Base-by-base conservation (phyloP, 2,797 vertebrate genomes). In the Pipistrellus kuhlii region DNA sequence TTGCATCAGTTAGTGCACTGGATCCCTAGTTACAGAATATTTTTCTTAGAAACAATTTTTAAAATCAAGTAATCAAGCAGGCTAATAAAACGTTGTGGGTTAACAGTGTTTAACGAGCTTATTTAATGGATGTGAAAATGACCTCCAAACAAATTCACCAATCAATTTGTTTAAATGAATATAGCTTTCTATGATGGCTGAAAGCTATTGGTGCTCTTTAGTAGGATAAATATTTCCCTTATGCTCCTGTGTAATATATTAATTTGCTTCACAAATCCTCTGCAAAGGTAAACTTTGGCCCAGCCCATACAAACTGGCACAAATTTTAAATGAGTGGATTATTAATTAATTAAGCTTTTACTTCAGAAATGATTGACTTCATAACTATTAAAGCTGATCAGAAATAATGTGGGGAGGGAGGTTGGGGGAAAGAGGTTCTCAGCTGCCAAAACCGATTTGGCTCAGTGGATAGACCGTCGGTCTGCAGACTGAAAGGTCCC, bases 251-350 rank as follows among this genome's bases (percentile, higher is more conserved):
- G 1, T 80, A 86, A 85, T 66, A 44, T 66, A 64, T 95, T 78
- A 73, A 86, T 75, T 78, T 92, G n/a, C 35, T 77, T 77, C 89
- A 51, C 46, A 93, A 94, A 85, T 77, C 23, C 25, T 84, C 68
- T 86, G n/a, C 75, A 94, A 77, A 94, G 27, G 17, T 38, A 89
- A 94, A 95, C 15, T 84, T 96, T 92, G 73, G 21, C 30, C 72
- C 73, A 69, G 76, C n/a, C 86, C 32, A 51, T 68, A 77, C 5
- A 86, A 92, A 83, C 53, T 81, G 66, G 30, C 76, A 9, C 14
- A 73, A 91, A 93, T 46, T 92, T 86, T 90, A 88, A 94, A 51
- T 77, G 18, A 38, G 25, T 86, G 9, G 23, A 38, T 88, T 93
- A 68, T 64, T 38, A 87, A 90, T 91, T 77, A 59, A 81, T 66